phyloP scores from a whole-genome alignment of 2,888 invertebrate species.

The Chorisops tibialis region DNA sequence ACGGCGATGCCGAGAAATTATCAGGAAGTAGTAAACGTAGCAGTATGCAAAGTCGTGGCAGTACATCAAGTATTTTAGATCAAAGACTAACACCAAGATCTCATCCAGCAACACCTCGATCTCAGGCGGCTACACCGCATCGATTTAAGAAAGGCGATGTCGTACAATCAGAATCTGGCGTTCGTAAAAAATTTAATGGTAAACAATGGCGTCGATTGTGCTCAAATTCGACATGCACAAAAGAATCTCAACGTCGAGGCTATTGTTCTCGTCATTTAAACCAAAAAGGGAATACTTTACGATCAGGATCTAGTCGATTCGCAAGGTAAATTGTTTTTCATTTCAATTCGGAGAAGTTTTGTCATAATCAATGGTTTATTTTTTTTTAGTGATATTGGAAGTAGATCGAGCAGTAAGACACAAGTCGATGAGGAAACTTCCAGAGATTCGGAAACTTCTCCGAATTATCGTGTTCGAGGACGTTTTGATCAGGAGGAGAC shows the following conservation, averaged over 20 bases:
- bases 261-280: constrained; percentile 96
- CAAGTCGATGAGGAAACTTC: constrained; percentile 80
- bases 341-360: background rate
- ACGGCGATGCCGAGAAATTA: constrained; percentile 70
- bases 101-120: constrained; percentile 88
- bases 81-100: constrained; percentile 83
- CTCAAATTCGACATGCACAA: constrained; percentile 90
- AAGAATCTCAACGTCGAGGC: constrained; percentile 96
- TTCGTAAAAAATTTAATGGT: constrained; percentile 98
- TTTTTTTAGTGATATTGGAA: constrained; percentile 45
- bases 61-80: constrained; percentile 81
- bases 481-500: constrained; percentile 92
- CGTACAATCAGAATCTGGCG: constrained; percentile 62
- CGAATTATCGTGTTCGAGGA: constrained; percentile 79
- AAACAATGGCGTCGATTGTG: constrained; percentile 98
- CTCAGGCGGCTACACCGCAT: constrained; percentile 90
- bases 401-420: constrained; percentile 54
- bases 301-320: constrained; percentile 49
- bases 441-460: constrained; percentile 82
- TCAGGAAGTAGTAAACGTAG: constrained; percentile 83
- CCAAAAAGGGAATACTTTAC: constrained; percentile 65
- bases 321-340: constrained; percentile 43
- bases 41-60: constrained; percentile 87
- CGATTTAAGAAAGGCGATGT: constrained; percentile 98
- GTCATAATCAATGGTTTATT: constrained; percentile 1